Conservation (phyloP, 2,888 invertebrate genomes). For the Phengaris alcon region DNA sequence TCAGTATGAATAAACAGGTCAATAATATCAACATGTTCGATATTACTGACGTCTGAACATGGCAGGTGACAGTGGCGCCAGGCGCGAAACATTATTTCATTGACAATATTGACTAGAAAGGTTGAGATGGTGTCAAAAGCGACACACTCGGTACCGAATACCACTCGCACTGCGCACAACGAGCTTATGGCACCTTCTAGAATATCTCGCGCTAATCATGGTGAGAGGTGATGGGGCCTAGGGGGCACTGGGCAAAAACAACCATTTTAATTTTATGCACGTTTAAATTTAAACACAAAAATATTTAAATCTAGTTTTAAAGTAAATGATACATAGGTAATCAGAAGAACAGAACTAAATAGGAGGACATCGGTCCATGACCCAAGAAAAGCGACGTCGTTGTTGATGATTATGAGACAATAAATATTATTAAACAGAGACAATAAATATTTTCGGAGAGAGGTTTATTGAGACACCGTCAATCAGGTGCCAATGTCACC, state of each 20-base stretch:
- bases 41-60: neutral
- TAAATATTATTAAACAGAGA: neutral
- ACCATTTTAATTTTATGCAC: too few relatives aligned
- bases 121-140: neutral
- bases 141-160: too few relatives aligned
- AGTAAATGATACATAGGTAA: too few relatives aligned
- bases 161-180: too few relatives aligned
- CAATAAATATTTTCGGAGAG: slow-evolving; percentile 9
- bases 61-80: neutral
- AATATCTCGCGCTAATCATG: too few relatives aligned
- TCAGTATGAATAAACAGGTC: neutral
- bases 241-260: too few relatives aligned
- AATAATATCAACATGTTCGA: neutral
- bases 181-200: too few relatives aligned
- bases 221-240: too few relatives aligned
- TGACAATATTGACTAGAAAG: neutral
- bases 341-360: too few relatives aligned
- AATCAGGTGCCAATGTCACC: slow-evolving; percentile 25
- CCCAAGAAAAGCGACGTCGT: neutral
- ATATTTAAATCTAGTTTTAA: too few relatives aligned
- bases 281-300: too few relatives aligned
- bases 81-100: neutral
- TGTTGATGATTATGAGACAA: neutral
- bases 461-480: slow-evolving; percentile 24
- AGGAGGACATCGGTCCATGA: neutral